phyloP scores from a whole-genome alignment of 2,797 vertebrate species.

The Knipowitschia caucasica region DNA sequence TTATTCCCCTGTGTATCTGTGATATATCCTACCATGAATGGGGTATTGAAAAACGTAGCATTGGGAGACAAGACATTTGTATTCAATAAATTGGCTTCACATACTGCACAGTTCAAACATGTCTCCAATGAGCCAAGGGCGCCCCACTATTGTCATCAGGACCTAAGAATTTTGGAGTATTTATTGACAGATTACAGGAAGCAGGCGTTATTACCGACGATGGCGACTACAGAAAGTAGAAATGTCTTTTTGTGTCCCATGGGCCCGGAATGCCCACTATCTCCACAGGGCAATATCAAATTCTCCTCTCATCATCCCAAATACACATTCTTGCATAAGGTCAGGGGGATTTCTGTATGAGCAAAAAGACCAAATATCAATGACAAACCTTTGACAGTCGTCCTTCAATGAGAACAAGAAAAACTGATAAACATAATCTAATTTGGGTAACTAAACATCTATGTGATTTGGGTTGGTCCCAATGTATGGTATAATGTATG shows the following conservation, averaged over 20 bases:
- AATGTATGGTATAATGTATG: no score
- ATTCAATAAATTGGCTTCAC: no score
- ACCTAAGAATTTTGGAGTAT: conserved; percentile 76
- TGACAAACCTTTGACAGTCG: conserved; percentile 17
- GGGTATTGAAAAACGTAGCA: conserved; percentile 88
- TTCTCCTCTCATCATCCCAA: conserved; percentile 76
- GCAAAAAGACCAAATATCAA: conserved; percentile 53
- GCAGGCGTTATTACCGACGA: conserved; percentile 75
- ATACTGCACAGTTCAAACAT: conserved; percentile 9
- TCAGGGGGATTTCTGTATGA: conserved; percentile 69
- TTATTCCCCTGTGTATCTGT: conserved; percentile 85
- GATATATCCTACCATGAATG: conserved; percentile 87
- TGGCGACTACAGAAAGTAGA: conserved; percentile 76
- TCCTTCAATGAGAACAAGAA: conserved; percentile 17
- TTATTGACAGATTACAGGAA: conserved; percentile 86
- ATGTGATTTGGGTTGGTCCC: no score
- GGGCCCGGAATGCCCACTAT: conserved; percentile 82
- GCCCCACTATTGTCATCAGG: conserved; percentile 75
- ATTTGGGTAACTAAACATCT: neutral
- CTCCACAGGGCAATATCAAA: conserved; percentile 81
- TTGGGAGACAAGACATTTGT: conserved; percentile 75
- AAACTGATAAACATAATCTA: no score
- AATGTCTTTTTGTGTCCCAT: conserved; percentile 80
- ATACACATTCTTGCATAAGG: conserved; percentile 79
- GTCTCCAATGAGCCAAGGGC: conserved; percentile 65